Evolutionary conservation across 1,140 invertebrate genomes (phyloP), one percentile per base, ranked within the genome.

Genomic region (Brachionus sp.): DNA sequence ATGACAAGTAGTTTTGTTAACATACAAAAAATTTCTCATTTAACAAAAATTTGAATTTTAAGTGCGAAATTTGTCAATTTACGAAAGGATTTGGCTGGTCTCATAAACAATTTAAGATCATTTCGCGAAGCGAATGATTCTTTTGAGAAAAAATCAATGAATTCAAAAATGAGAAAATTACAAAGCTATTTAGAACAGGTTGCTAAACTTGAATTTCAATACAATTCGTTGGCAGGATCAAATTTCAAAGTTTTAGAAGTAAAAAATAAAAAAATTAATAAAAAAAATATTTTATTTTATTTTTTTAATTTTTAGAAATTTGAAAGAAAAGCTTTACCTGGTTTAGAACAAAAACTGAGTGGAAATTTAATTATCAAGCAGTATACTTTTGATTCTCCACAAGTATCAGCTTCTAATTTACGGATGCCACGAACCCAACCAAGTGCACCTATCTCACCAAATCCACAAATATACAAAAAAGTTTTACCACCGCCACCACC

Each of bases 231-330:
- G 25, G 62, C 50, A 16, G 50, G 35, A 42, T 66, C 19, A 42
- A 80, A 62, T 23, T 80, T 80, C 19, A 80, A 80, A 80, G 77
- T 80, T 13, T 44, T 80, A 39, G 77, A 80, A 62, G 70, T 75
- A 75, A 29, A 68, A 33, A n/a, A n/a, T 0, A 19, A 19, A 9
- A 7, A 57, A 57, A 19, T 57, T 57, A 19, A 50, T n/a, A 16
- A 50, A 46, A 46, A 46, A 37, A n/a, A 4, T 68, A 35, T 68
- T n/a, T n/a, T 12, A 13, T 35, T 68, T 68, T n/a, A n/a, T n/a
- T 68, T 68, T 35, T n/a, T 50, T 13, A 64, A 25, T 33, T 68
- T 68, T 4, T 13, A 75, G 70, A 46, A 29, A 75, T 75, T 75
- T 25, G 70, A 75, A 46, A 50, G 13, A 46, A 44, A 29, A 46